A percentile compares a stretch with the other conserved stretches of the same genome.
phyloP scores from a whole-genome alignment of 2,888 invertebrate genomes.

The Eretmocerus hayati region DNA sequence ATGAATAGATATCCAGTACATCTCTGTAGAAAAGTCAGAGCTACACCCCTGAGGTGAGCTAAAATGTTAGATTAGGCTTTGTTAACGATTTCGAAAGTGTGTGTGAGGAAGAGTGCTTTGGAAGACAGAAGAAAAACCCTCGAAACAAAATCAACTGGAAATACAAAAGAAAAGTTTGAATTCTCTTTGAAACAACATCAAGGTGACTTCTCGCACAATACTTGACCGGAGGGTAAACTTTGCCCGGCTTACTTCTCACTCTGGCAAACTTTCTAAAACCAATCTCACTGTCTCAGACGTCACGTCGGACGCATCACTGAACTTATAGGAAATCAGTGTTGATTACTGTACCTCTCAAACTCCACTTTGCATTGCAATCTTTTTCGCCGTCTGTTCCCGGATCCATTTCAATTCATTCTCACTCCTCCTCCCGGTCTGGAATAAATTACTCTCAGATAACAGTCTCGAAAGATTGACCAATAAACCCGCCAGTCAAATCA shows the following conservation, averaged over 20 bases:
- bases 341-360: constrained; percentile 14
- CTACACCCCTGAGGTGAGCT: too few species aligned
- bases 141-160: too few species aligned
- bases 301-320: background rate
- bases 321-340: constrained; percentile 19
- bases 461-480: too few species aligned
- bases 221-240: constrained; percentile 17
- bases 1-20: too few species aligned
- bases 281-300: constrained; percentile 11
- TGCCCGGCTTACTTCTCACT: constrained; percentile 7
- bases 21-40: too few species aligned
- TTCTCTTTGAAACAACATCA: constrained; percentile 19
- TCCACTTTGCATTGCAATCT: constrained; percentile 7
- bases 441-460: too few species aligned
- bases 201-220: constrained; percentile 14
- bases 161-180: constrained; percentile 16
- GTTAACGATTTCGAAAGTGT: too few species aligned
- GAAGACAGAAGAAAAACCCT: too few species aligned
- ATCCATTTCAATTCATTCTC: background rate
- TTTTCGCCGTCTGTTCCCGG: background rate
- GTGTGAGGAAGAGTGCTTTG: too few species aligned
- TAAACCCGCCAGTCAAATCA: too few species aligned
- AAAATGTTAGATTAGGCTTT: too few species aligned
- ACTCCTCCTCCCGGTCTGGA: too few species aligned
- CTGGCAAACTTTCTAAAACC: constrained; percentile 16